Percentiles rank a stretch among this genome's conserved stretches.
phyloP scores from a whole-genome alignment of 2,888 invertebrate genomes.

The Cerceris rybyensis region DNA sequence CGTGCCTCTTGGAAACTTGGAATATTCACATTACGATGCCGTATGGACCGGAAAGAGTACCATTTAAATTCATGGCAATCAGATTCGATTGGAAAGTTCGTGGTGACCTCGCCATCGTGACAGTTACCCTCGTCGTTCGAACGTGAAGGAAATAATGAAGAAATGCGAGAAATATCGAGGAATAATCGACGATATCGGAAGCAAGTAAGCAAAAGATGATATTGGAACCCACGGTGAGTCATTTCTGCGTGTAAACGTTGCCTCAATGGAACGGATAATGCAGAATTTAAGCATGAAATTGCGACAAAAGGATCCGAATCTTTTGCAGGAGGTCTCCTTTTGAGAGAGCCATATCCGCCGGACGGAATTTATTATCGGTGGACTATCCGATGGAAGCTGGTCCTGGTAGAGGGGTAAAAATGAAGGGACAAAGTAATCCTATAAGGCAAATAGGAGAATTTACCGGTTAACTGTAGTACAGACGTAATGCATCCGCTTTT shows the following conservation, averaged over 20 bases:
- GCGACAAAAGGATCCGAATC: background rate
- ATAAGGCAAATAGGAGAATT: no score
- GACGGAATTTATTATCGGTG: no score
- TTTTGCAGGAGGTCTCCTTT: no score
- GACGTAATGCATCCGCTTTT: no score
- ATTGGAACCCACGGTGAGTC: no score
- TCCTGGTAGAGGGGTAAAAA: background rate
- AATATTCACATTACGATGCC: conserved; percentile 37
- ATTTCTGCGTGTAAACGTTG: no score
- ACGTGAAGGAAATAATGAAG: conserved; percentile 48
- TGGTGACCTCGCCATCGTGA: conserved; percentile 30
- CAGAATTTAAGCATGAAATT: background rate
- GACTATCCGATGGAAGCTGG: background rate
- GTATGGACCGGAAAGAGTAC: conserved; percentile 26
- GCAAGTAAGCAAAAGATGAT: background rate
- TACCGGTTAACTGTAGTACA: no score
- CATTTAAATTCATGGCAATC: conserved; percentile 67
- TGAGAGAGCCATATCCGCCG: no score
- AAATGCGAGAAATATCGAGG: background rate
- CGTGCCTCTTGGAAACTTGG: conserved; percentile 41
- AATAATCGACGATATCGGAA: background rate
- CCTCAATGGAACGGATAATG: background rate
- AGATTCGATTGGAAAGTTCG: conserved; percentile 69
- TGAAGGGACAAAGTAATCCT: no score
- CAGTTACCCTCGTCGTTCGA: conserved; percentile 23